A percentile compares a stretch with the other conserved stretches of the same genome.
Conservation (phyloP, 1,140 invertebrate species). For the Leptestheria dahalacensis region DNA sequence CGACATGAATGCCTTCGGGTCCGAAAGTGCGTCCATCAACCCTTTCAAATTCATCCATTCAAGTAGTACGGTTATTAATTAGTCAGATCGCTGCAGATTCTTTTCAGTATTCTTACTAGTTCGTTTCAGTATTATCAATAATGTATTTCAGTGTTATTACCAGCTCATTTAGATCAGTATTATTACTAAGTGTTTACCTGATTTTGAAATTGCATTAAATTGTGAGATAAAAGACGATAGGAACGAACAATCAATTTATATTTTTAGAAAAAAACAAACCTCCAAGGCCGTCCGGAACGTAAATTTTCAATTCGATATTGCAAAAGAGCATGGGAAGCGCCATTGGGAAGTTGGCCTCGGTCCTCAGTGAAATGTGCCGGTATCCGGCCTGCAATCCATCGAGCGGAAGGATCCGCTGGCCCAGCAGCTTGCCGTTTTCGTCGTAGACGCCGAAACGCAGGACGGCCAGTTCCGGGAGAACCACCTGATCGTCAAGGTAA, state of each 20-base stretch:
- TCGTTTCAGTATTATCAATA: too few species aligned
- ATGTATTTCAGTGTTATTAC: too few species aligned
- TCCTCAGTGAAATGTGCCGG: slow-evolving; percentile 89
- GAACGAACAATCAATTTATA: too few species aligned
- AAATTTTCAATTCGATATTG: slow-evolving; percentile 98
- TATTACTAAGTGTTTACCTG: too few species aligned
- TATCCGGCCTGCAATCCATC: slow-evolving; percentile 96
- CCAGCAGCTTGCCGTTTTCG: slow-evolving; percentile 90
- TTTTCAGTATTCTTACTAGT: too few species aligned
- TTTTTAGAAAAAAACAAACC: slow-evolving; percentile 39
- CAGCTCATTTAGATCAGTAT: too few species aligned
- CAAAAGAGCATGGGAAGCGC: slow-evolving; percentile 97
- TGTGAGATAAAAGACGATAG: neutral
- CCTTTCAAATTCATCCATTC: slow-evolving; percentile 38
- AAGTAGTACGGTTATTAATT: too few species aligned
- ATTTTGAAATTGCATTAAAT: too few species aligned
- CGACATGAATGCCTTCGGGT: slow-evolving; percentile 81
- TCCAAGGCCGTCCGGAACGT: slow-evolving; percentile 97
- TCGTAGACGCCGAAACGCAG: slow-evolving; percentile 97
- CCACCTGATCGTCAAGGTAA: slow-evolving; percentile 48
- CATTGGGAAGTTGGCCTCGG: slow-evolving; percentile 98
- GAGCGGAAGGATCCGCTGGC: slow-evolving; percentile 90
- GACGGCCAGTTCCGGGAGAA: slow-evolving; percentile 93
- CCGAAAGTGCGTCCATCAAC: slow-evolving; percentile 93
- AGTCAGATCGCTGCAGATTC: too few species aligned